phyloP scores from a whole-genome alignment of 2,888 invertebrate species.

The Notodonta ziczac region DNA sequence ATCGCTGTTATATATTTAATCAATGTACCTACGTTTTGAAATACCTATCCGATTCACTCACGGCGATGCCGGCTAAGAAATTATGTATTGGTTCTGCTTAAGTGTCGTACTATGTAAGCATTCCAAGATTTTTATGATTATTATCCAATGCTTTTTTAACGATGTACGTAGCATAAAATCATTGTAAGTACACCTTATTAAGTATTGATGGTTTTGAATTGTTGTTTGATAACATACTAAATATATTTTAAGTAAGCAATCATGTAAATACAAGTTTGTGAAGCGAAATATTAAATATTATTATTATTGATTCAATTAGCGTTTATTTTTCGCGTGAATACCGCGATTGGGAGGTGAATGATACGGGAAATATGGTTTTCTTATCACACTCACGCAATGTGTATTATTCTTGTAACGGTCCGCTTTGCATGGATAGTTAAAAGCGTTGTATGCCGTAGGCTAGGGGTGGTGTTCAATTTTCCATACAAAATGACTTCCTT shows the following conservation, averaged over 20 bases:
- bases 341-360: too few relatives aligned
- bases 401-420: too few relatives aligned
- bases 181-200: constrained; percentile 71
- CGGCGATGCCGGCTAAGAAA: constrained; percentile 19
- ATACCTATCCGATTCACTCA: background rate
- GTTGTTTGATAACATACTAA: constrained; percentile 68
- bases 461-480: too few relatives aligned
- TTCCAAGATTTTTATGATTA: constrained; percentile 61
- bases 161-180: constrained; percentile 55
- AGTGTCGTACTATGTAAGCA: constrained; percentile 69
- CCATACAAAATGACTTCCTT: too few relatives aligned
- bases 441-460: too few relatives aligned
- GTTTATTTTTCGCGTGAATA: background rate
- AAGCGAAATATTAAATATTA: constrained; percentile 71
- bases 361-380: too few relatives aligned
- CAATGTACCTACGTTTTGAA: constrained; percentile 19
- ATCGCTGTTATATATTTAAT: constrained; percentile 49
- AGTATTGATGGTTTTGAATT: constrained; percentile 72
- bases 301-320: constrained; percentile 59
- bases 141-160: constrained; percentile 54
- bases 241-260: constrained; percentile 75
- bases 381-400: too few relatives aligned
- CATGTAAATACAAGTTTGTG: constrained; percentile 83
- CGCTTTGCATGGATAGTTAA: too few relatives aligned
- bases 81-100: constrained; percentile 45